Evolutionary conservation across 1,140 invertebrate species (phyloP), one percentile per base, ranked within the genome.

Genomic region (Atta texana): DNA sequence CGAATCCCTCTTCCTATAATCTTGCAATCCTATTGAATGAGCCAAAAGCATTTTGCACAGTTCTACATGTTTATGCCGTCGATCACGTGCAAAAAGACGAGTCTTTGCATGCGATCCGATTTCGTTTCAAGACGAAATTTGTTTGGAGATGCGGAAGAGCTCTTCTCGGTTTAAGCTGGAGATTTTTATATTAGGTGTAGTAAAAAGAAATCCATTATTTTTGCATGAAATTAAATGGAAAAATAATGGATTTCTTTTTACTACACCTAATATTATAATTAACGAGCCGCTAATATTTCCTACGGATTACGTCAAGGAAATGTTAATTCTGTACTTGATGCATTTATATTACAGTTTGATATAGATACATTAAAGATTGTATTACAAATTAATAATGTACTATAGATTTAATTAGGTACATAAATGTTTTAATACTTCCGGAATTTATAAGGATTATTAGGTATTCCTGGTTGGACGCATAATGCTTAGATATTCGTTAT

Each of bases 1-100:
- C n/a, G 59, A 75, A 39, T 69, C 21, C 16, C 21, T 74, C 8
- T 55, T 16, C 4, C 59, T n/a, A 53, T 81, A 88, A 87, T 88
- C 85, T 80, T 21, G 63, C 77, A 66, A 88, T 87, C 69, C 86
- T 57, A 74, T 75, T 14, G 71, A 88, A 31, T 75, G 51, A 76
- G 57, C 72, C 31, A 63, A 87, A 88, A 75, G 63, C 66, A 88
- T 68, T 59, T 44, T 12, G 63, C 14, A 34, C 34, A 53, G 49
- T 7, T 63, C 68, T 82, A 39, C 21, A 49, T 78, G 49, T 86
- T 80, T 64, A 57, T 78, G 21, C 8, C 18, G 31, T 34, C n/a
- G 28, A 57, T 55, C 24, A 34, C 53, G 31, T 28, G 61, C 39
- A 77, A 87, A 88, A 76, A 44, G 61, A 72, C 61, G 44, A 55